Evolutionary conservation across 1,140 invertebrate species (phyloP).

Genomic region (Drosophila malerkotliana): DNA sequence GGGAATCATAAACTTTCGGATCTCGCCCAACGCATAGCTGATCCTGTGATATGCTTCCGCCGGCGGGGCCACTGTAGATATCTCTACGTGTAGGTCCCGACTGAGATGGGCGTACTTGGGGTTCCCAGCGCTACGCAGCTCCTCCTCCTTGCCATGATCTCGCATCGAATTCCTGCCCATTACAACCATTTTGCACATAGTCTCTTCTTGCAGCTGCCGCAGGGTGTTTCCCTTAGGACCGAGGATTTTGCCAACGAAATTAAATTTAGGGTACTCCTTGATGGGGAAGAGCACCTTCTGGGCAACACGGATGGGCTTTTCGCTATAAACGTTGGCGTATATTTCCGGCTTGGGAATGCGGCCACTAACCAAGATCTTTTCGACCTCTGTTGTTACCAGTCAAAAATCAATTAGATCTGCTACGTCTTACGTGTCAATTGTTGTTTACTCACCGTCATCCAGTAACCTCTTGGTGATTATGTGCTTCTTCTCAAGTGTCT

Average conservation of each 20-base stretch:
- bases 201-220: constrained; percentile 96
- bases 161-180: constrained; percentile 97
- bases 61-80: constrained; percentile 94
- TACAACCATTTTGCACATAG: constrained; percentile 98
- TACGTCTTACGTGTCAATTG: constrained; percentile 11
- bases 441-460: constrained; percentile 65
- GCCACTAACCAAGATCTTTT: constrained; percentile 86
- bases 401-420: constrained; percentile 27
- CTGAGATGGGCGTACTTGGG: constrained; percentile 96
- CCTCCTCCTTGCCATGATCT: constrained; percentile 96
- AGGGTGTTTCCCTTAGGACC: constrained; percentile 97
- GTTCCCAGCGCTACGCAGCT: constrained; percentile 92
- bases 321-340: constrained; percentile 93
- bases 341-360: constrained; percentile 86
- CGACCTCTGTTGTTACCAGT: constrained; percentile 86
- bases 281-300: constrained; percentile 94
- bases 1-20: constrained; percentile 89
- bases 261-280: constrained; percentile 95
- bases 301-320: constrained; percentile 92
- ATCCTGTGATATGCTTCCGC: constrained; percentile 96
- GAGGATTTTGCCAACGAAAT: constrained; percentile 97
- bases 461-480: constrained; percentile 76
- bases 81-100: constrained; percentile 97
- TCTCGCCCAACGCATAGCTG: constrained; percentile 93
- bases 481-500: constrained; percentile 76